Evolutionary conservation across 2,113 vertebrate genomes (phyloP).

Genomic region (Vulpes ferrilata): DNA sequence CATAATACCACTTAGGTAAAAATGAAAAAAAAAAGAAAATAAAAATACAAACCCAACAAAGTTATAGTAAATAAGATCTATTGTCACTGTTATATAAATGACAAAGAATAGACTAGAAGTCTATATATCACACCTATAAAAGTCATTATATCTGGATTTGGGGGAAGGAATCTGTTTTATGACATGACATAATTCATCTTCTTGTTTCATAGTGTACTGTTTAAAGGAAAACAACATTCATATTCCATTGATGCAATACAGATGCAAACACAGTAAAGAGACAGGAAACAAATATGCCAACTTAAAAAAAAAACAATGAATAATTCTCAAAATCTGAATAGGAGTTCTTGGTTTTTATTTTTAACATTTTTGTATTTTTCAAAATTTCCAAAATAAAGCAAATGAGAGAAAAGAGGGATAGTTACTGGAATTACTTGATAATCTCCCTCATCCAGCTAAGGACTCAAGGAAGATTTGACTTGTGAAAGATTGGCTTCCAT

Average conservation of each 20-base stretch:
- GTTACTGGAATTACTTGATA: background rate
- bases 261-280: background rate
- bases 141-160: background rate
- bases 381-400: constrained; percentile 13
- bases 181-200: background rate
- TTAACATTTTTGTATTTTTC: background rate
- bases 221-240: background rate
- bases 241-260: background rate
- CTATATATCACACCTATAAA: background rate
- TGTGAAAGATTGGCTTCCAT: background rate
- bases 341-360: background rate
- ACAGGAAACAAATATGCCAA: background rate
- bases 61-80: background rate
- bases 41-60: background rate
- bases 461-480: background rate
- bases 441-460: background rate
- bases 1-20: background rate
- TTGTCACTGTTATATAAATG: background rate
- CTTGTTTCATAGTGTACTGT: background rate
- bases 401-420: background rate
- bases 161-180: background rate
- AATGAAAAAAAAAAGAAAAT: background rate
- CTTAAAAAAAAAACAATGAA: background rate
- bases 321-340: background rate
- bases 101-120: background rate